Base-by-base conservation (phyloP, 2,797 vertebrate species). In the Coranthus polyacanthus region DNA sequence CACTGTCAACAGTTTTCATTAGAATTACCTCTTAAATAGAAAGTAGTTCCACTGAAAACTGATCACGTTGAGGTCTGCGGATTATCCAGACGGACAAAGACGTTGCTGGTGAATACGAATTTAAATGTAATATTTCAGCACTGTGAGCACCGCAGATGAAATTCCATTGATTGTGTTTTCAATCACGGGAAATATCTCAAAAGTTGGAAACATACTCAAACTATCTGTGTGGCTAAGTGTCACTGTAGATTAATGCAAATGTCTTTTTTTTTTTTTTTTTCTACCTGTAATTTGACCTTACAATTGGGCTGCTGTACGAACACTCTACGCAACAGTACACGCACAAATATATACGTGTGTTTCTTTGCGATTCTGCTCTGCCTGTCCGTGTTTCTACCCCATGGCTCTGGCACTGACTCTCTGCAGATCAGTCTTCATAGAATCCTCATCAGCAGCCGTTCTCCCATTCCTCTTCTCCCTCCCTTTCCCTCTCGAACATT, bases 361-460 rank as follows among this genome's bases (percentile, higher is more conserved):
- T 24, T 60, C 45, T 24, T 21, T 15, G 17, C 44, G n/a, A 71
- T 41, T 7, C 6, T 5, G 8, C 26, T 50, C 21, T 39, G 32
- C 20, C 21, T 45, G 32, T 46, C 62, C 42, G 15, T 50, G 60
- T 55, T 5, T 58, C 17, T 17, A 34, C 6, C 43, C 6, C 15
- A 18, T 29, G 38, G n/a, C 44, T 72, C 54, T 49, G 55, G 38
- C 20, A 1, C 55, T 63, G 63, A 49, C 59, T 52, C n/a, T 74
- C 50, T 46, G 60, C 71, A 60, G 43, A 78, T 85, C 60, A 32
- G 65, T 80, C 74, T 68, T 76, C 72, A 77, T 64, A 75, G 45
- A 78, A 78, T 67, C 39, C 61, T 82, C 87, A 79, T 79, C 54
- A 80, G 49, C 71, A 64, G 59, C 62, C 20, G 12, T 11, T 79